Base-by-base conservation (phyloP, 2,888 invertebrate genomes). In the Nebria brevicollis region DNA sequence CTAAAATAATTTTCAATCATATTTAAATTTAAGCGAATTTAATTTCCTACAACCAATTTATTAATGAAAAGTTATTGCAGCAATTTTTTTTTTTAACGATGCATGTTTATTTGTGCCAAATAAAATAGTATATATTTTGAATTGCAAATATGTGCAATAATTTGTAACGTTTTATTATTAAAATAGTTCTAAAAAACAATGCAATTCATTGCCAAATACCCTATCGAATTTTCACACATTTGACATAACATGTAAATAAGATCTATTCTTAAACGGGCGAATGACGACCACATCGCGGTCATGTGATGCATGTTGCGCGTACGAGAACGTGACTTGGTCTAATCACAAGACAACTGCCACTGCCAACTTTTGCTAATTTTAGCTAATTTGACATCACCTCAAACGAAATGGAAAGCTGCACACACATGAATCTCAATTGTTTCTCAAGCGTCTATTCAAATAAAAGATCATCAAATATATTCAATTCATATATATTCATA, bases 341-440 rank as follows among this genome's bases (percentile, higher is more conserved):
- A 70, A 34, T 70, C 70, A 70, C 70, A 70, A 70, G 70, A 70
- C 25, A 11, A 5, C 25, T 2, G 25, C n/a, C 25, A 13, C 13
- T 70, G 70, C 70, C 70, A 70, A 70, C 25, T 26, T 54, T 54
- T 70, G 70, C 70, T 70, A 70, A 70, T 70, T 70, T 26, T 70
- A 70, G 11, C 2, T 15, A 11, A 70, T 26, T 25, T 70, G 25
- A 70, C 70, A 70, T 70, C 70, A 8, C 54, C 13, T 70, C 70
- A 25, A 70, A 26, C 15, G 70, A 70, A 70, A 70, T 26, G 20
- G 70, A 70, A 70, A 70, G 70, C 26, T 25, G 26, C 11, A 70
- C 4, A 13, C 54, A 54, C 54, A 54, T 54, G 54, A 54, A 5
- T 2, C 34, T 5, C 54, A 2, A 13, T 8, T 43, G 7, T 43